phyloP scores from a whole-genome alignment of 1,140 invertebrate species.

The Melipona quadrifasciata region DNA sequence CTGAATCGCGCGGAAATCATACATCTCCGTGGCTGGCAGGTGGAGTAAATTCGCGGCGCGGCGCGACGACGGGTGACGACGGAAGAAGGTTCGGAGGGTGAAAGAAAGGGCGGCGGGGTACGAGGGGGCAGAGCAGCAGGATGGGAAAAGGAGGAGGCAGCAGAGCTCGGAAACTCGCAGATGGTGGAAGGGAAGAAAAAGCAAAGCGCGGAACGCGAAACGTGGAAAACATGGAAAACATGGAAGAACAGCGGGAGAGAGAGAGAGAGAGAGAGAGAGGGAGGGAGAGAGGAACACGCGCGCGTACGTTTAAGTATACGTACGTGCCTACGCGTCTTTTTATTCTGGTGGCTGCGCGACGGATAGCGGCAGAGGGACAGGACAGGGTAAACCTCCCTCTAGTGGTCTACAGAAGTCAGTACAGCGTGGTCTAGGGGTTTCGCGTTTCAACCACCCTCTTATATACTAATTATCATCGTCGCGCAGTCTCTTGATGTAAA shows the following conservation, averaged over 20 bases:
- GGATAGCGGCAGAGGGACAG: constrained; percentile 48
- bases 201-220: background rate
- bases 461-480: constrained; percentile 80
- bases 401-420: constrained; percentile 79
- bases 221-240: constrained; percentile 6
- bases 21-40: background rate
- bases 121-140: background rate
- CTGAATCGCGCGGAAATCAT: background rate
- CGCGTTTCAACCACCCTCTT: constrained; percentile 74
- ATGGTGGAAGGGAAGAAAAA: background rate
- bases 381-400: constrained; percentile 63
- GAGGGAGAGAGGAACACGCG: background rate
- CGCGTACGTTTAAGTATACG: constrained; percentile 38
- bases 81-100: constrained; percentile 15
- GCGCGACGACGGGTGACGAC: background rate
- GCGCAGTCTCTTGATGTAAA: constrained; percentile 76
- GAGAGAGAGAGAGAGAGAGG: background rate
- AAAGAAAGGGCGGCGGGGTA: constrained; percentile 5
- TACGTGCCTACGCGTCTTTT: constrained; percentile 56
- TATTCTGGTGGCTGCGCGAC: constrained; percentile 51
- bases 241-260: constrained; percentile 5
- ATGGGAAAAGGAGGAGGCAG: background rate
- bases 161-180: background rate
- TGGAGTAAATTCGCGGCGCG: background rate
- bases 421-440: constrained; percentile 73